Base-by-base conservation (phyloP, 2,113 vertebrate genomes). In the Erythrolamprus reginae region DNA sequence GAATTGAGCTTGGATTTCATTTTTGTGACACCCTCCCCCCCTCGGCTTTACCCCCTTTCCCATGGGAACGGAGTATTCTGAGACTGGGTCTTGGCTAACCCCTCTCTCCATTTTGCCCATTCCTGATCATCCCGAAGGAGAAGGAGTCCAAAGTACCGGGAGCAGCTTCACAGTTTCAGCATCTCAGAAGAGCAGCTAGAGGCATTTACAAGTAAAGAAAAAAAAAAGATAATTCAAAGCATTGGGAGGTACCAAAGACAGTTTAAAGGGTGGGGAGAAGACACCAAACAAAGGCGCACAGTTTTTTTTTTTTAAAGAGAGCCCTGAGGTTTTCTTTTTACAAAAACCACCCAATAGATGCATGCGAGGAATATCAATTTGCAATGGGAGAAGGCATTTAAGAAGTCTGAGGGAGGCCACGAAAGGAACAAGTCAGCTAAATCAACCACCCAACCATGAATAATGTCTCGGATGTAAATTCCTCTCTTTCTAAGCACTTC, bases 371-470 rank as follows among this genome's bases (percentile, higher is more conserved):
- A 88, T 38, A 45, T 38, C 33, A 52, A 89, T 50, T 70, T 45
- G 56, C 53, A 33, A 42, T 47, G 48, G 65, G 45, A 83, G 15
- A 48, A 82, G 13, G 23, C 15, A 61, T 13, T 15, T 85, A 51
- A 55, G 21, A 47, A 82, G 48, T 5, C 45, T 28, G 84, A 82
- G 65, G 85, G 86, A 89, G 85, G 48, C 33, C 70, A 70, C 28
- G 85, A 51, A 90, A 48, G 47, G 85, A 90, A 65, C 51, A 82
- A 28, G 23, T 86, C 88, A 42, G 42, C 61, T 50, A 86, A 91
- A 86, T 91, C 91, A 86, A 88, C 58, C 91, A 58, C 70, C 70
- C 9, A 7, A 33, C 84, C 77, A 70, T 84, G 88, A 88, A 92
- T 90, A 84, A 90, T 17, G 45, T 7, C 48, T 56, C 10, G 45